Evolutionary conservation across 2,797 vertebrate genomes (phyloP), one percentile per base, ranked within the genome.

Genomic region (Cyclura pinguis): DNA sequence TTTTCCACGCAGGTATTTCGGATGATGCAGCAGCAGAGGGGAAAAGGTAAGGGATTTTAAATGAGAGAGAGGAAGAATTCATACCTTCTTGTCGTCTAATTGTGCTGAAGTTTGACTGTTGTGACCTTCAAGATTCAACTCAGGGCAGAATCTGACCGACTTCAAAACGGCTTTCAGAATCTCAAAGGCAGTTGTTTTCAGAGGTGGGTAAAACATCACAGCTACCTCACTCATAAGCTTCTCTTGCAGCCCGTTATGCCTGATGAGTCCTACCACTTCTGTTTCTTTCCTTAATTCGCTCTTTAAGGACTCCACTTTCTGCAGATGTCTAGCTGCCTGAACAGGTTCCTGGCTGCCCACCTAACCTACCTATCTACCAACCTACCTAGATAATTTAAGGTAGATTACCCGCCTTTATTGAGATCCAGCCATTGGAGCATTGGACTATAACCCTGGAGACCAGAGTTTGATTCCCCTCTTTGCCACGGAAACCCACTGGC

Each of bases 41-140:
- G 38, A 62, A 67, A 80, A 91, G 88, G 67, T 10, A 32, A 22
- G 29, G 64, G 13, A 29, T 94, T 91, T 92, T 91, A 67, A 89
- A 91, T 73, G 57, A 91, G n/a, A 74, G 87, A 91, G 67, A 14
- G 12, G n/a, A 88, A 14, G 24, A 72, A 80, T 22, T n/a, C 90
- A 59, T 10, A 84, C 7, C 47, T 89, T 92, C 74, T 88, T 83
- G 0, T 80, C 74, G 85, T 73, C 67, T 1, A 50, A n/a, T 86
- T 89, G 76, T n/a, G 35, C 14, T 92, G n/a, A 88, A 76, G 38
- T 82, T 52, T 80, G 85, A 88, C 86, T 38, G 74, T 80, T 16
- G 29, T 92, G 57, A 83, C 86, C 86, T 84, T 72, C 80, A 57
- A 42, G 62, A 7, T 1, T 82, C 47, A 27, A 27, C 57, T 64